phyloP scores from a whole-genome alignment of 2,113 vertebrate species.

The Gadus macrocephalus region DNA sequence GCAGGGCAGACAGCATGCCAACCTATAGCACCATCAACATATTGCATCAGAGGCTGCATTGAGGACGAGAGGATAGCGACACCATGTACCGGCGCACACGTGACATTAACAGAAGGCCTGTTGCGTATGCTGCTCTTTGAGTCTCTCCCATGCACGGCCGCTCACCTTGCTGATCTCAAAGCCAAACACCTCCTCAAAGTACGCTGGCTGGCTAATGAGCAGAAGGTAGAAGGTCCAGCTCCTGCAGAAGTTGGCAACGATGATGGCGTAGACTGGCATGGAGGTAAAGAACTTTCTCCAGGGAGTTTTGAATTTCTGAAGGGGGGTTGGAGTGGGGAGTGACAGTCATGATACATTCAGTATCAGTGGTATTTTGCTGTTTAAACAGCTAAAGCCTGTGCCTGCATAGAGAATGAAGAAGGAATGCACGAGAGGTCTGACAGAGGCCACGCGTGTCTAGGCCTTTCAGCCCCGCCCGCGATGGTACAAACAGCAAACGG shows the following conservation, averaged over 20 bases:
- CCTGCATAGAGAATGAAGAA: too few species aligned
- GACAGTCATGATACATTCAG: too few species aligned
- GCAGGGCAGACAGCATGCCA: constrained; percentile 92
- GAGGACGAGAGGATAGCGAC: not conserved
- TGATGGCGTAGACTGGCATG: constrained; percentile 99
- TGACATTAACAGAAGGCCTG: not conserved
- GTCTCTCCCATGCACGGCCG: not conserved
- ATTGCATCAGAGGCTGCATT: not conserved
- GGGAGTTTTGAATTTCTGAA: constrained; percentile 97
- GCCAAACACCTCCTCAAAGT: constrained; percentile 98
- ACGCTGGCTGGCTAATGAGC: constrained; percentile 97
- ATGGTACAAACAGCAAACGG: too few species aligned
- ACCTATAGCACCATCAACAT: constrained; percentile 77
- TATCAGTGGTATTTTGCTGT: too few species aligned
- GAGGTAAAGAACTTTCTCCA: constrained; percentile 99
- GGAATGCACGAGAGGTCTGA: too few species aligned
- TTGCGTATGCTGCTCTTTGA: not conserved
- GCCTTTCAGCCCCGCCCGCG: too few species aligned
- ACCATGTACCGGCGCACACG: not conserved
- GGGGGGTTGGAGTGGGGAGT: not conserved
- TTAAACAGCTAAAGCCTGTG: too few species aligned
- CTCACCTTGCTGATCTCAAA: constrained; percentile 98
- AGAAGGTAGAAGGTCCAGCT: constrained; percentile 99
- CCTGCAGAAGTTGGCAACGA: constrained; percentile 98
- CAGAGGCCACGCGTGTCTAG: too few species aligned